These are phyloP conservation scores for Romanogobio albipinnatus DNA, from an alignment of 2,113 vertebrate species.

Conservation along the genomic window DNA sequence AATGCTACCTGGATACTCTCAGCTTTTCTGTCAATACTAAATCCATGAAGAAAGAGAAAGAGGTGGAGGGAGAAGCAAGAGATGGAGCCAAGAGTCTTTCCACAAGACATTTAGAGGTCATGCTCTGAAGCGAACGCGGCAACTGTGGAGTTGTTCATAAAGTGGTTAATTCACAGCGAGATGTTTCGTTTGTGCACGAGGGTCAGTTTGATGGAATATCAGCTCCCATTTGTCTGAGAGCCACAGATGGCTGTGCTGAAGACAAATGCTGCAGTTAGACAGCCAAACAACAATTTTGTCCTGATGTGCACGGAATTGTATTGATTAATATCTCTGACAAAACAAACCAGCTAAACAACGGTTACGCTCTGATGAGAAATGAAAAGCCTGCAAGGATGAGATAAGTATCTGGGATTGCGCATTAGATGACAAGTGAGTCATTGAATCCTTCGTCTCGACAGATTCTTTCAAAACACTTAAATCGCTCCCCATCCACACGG, in stretches of 20 bases:
- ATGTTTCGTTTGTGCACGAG: neutral
- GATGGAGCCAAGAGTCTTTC: neutral
- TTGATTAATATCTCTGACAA: constrained; percentile 24
- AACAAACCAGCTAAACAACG: neutral
- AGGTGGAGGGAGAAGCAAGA: neutral
- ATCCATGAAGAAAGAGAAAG: constrained; percentile 9
- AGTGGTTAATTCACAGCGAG: constrained; percentile 25
- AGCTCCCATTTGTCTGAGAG: neutral
- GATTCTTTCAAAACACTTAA: neutral
- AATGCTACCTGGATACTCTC: constrained; percentile 24
- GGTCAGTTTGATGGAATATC: constrained; percentile 27
- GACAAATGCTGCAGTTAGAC: constrained; percentile 19
- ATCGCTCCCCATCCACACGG: no score
- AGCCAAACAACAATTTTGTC: neutral
- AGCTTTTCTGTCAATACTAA: constrained; percentile 38
- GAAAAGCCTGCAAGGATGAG: constrained; percentile 1
- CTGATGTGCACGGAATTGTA: neutral
- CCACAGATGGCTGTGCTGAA: neutral
- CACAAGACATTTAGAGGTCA: constrained; percentile 19
- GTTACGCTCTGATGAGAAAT: constrained; percentile 11
- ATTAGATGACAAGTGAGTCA: neutral
- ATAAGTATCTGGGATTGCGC: constrained; percentile 18
- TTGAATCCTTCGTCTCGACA: neutral
- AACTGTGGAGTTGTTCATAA: constrained; percentile 16
- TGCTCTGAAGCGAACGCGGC: neutral